Base-by-base conservation (phyloP, 2,113 vertebrate species). In the Gasterosteus aculeatus region DNA sequence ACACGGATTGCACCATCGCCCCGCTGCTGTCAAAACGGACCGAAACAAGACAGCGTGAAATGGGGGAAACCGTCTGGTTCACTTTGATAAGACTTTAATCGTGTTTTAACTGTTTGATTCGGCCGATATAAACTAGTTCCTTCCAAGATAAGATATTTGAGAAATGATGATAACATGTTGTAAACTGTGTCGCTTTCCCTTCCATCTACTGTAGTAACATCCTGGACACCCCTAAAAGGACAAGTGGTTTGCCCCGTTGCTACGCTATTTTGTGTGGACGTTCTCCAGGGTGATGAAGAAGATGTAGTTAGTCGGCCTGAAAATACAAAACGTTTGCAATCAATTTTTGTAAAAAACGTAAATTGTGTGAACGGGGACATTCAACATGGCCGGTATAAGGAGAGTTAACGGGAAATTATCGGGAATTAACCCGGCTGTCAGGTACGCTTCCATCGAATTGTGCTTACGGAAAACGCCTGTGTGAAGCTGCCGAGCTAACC, bases 391-490 rank as follows among this genome's bases (percentile, higher is more conserved):
- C 11, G 89, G 85, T 26, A 66, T 93, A 64, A 84, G 91, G 63
- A 91, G 83, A 56, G 85, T 87, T 2, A 87, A 85, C 70, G 92
- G 88, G 1, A 91, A 89, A 67, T 72, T 89, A 15, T 86, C 90
- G 31, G 82, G 90, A 35, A 78, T 93, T 75, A 93, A 87, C 61
- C 85, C 93, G 2, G 88, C 90, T 7, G 90, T 93, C 83, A 94
- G 95, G 95, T 95, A 92, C 86, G 3, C 70, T 57, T 33, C 46
- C 7, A 7, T 54, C 39, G 44, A 39, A 15, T 60, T 72, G 11
- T 72, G 66, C 41, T 18, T 22, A 11, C 44, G 7, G 62, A 29
- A 47, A 57, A 71, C 58, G 69, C n/a, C 42, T 42, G 41, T 22
- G 41, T 60, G 33, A 42, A 78, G 57, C 69, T 33, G 57, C 44